Percentiles rank a stretch among this genome's conserved stretches.
Evolutionary conservation across 2,113 vertebrate species (phyloP).

Genomic region (Hassar affinis): DNA sequence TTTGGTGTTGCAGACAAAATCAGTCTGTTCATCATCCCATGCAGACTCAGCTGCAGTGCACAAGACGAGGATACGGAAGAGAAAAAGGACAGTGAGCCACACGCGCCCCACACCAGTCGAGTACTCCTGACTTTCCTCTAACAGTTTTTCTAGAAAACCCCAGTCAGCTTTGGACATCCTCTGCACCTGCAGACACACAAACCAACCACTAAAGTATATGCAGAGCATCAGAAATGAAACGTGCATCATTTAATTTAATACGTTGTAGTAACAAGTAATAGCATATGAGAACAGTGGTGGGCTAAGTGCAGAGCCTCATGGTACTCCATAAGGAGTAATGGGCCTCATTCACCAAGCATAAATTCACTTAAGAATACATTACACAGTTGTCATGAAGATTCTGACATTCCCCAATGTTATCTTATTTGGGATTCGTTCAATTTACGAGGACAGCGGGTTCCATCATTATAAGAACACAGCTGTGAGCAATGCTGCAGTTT

Average conservation of each 20-base stretch:
- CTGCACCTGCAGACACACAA: conserved; percentile 59
- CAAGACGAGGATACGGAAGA: conserved; percentile 93
- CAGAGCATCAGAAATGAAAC: not conserved
- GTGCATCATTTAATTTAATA: not conserved
- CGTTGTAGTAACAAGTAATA: not conserved
- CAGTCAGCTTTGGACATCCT: conserved; percentile 91
- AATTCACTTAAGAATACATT: no score
- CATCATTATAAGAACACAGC: no score
- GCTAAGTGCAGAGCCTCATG: not conserved
- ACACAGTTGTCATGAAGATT: no score
- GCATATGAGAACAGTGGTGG: not conserved
- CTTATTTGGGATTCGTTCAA: no score
- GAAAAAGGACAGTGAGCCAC: conserved; percentile 94
- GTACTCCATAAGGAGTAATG: not conserved
- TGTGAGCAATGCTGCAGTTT: no score
- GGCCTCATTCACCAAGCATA: no score
- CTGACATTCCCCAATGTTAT: no score
- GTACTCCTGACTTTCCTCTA: conserved; percentile 93
- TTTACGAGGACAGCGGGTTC: no score
- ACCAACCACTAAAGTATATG: not conserved
- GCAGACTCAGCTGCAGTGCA: conserved; percentile 87
- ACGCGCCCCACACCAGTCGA: conserved; percentile 86
- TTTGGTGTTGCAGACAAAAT: conserved; percentile 89
- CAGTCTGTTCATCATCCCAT: conserved; percentile 92
- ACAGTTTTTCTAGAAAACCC: conserved; percentile 90